These are phyloP conservation scores for Scaptomyza graminum DNA, from an alignment of 1,140 invertebrate species.

Conservation along the genomic window DNA sequence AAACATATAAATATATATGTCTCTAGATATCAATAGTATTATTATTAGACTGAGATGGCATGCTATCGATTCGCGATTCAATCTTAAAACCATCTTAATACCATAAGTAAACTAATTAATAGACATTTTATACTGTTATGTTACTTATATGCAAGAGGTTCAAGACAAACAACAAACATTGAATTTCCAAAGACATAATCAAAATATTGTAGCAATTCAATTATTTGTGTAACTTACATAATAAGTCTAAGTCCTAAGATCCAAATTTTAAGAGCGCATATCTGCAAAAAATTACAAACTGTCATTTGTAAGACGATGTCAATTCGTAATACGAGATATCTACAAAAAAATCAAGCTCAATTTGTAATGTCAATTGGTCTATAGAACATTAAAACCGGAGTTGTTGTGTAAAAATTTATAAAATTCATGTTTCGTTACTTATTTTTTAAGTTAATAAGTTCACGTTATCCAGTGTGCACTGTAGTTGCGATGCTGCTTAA, in stretches of 20 bases:
- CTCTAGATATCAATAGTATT: conserved; percentile 34
- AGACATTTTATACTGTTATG: conserved; percentile 20
- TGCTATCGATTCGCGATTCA: conserved; percentile 36
- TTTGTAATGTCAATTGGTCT: conserved; percentile 50
- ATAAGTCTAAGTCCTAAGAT: conserved; percentile 10
- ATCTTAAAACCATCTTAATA: conserved; percentile 13
- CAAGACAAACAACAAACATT: conserved; percentile 10
- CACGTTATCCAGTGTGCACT: too few relatives aligned
- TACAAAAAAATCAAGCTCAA: conserved; percentile 41
- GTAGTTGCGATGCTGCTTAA: not conserved
- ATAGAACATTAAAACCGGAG: conserved; percentile 33
- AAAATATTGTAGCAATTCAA: conserved; percentile 20
- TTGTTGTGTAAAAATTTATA: conserved; percentile 41
- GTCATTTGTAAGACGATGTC: not conserved
- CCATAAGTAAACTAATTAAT: conserved; percentile 18
- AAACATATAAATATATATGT: not conserved
- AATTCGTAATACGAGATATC: conserved; percentile 29
- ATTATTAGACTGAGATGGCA: conserved; percentile 36
- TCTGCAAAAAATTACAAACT: conserved; percentile 10
- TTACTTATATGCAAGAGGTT: not conserved
- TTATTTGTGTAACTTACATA: conserved; percentile 10
- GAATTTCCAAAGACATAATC: conserved; percentile 36
- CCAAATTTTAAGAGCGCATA: conserved; percentile 8
- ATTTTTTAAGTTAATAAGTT: not conserved
- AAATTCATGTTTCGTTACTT: not conserved